These are phyloP conservation scores for Siniperca obscura DNA, from an alignment of 2,797 vertebrate genomes.

Conservation along the genomic window DNA sequence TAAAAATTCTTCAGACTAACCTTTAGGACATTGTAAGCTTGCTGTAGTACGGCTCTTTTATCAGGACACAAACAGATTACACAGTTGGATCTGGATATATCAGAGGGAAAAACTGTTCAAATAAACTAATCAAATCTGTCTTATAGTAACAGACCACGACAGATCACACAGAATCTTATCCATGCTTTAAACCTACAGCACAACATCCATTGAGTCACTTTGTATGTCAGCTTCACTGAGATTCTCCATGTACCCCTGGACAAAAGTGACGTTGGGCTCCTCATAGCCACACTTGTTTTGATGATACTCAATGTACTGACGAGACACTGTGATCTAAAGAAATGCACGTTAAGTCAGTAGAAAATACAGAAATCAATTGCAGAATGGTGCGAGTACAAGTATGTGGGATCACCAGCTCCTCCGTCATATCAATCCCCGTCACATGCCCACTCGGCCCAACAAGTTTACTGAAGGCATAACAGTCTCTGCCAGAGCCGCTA, in stretches of 20 bases:
- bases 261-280: slow-evolving; percentile 80
- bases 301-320: slow-evolving; percentile 81
- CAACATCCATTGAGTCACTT: slow-evolving; percentile 77
- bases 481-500: slow-evolving; percentile 90
- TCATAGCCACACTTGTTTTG: slow-evolving; percentile 81
- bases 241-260: slow-evolving; percentile 85
- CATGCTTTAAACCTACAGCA: slow-evolving; percentile 75
- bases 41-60: slow-evolving; percentile 80
- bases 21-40: slow-evolving; percentile 81
- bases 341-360: background rate
- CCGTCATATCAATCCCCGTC: slow-evolving; percentile 90
- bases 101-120: background rate
- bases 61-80: slow-evolving; percentile 86
- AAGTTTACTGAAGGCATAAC: slow-evolving; percentile 89
- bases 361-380: background rate
- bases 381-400: rapidly evolving
- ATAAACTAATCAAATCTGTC: background rate
- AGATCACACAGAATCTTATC: background rate
- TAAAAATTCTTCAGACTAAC: slow-evolving; percentile 50
- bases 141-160: background rate
- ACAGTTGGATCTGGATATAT: slow-evolving; percentile 81
- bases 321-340: slow-evolving; percentile 72
- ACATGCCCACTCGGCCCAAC: slow-evolving; percentile 87
- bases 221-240: slow-evolving; percentile 80
- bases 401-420: slow-evolving; percentile 83